A percentile compares a stretch with the other conserved stretches of the same genome.
Evolutionary conservation across 64 coral and sea anemone genomes (phyloP).

Genomic region (Montipora efflorescens): DNA sequence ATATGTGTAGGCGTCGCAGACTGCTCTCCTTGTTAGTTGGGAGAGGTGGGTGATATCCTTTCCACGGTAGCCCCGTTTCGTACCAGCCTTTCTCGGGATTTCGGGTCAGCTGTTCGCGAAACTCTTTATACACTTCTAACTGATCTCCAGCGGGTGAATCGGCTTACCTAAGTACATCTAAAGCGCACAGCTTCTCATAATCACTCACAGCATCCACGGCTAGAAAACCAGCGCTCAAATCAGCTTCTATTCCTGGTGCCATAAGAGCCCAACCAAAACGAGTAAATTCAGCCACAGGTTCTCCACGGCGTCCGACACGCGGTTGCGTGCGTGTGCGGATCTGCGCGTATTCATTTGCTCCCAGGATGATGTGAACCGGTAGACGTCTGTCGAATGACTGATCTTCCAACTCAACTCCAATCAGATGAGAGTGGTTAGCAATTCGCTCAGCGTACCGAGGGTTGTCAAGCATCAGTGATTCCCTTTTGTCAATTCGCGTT

Average conservation of each 20-base stretch:
- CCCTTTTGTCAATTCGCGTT: constrained; percentile 45
- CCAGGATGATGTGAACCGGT: constrained; percentile 72
- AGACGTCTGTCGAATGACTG: constrained; percentile 27
- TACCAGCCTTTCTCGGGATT: constrained; percentile 58
- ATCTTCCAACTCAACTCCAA: constrained; percentile 63
- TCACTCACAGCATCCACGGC: background rate
- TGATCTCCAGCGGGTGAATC: constrained; percentile 28
- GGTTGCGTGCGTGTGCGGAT: background rate
- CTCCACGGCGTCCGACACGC: constrained; percentile 15
- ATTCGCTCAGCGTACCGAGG: constrained; percentile 58
- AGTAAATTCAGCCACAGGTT: constrained; percentile 44
- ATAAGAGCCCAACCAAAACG: constrained; percentile 53
- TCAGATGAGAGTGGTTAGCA: constrained; percentile 37
- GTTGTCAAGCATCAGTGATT: constrained; percentile 73
- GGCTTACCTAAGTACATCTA: constrained; percentile 22
- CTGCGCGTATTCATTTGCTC: constrained; percentile 52
- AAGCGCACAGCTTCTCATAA: constrained; percentile 28
- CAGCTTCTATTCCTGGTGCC: background rate
- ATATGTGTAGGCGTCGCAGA: constrained; percentile 5
- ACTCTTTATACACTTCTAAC: constrained; percentile 51
- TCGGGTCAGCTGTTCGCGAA: constrained; percentile 38
- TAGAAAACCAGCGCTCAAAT: background rate
- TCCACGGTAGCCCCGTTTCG: constrained; percentile 50
- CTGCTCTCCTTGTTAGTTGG: constrained; percentile 44
- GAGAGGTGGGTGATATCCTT: constrained; percentile 13